These are phyloP conservation scores for Laupala kohalensis DNA, from an alignment of 1,140 invertebrate genomes.

Conservation along the genomic window DNA sequence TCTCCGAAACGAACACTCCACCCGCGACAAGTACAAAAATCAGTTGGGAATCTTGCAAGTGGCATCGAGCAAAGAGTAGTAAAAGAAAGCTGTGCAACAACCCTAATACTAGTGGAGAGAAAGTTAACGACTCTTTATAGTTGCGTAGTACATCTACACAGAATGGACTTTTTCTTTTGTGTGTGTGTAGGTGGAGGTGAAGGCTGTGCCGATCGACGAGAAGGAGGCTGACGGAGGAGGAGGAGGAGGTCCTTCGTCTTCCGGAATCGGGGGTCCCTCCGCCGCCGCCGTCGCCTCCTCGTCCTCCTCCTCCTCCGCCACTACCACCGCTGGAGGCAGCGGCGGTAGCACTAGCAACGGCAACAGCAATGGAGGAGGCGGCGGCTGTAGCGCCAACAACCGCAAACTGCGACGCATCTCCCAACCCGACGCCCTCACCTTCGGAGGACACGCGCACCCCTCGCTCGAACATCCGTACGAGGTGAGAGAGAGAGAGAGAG, in stretches of 20 bases:
- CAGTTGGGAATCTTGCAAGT: too few species aligned
- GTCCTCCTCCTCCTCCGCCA: constrained; percentile 56
- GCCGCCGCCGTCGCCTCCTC: constrained; percentile 50
- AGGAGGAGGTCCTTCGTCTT: constrained; percentile 33
- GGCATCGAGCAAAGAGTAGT: too few species aligned
- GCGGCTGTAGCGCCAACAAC: constrained; percentile 32
- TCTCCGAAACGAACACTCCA: too few species aligned
- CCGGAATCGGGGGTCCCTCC: constrained; percentile 37
- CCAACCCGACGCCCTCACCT: constrained; percentile 51
- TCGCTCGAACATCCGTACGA: constrained; percentile 70
- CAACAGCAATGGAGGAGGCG: too few species aligned
- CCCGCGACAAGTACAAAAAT: too few species aligned
- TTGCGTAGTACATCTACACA: too few species aligned
- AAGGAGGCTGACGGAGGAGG: constrained; percentile 38
- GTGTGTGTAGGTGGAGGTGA: constrained; percentile 46
- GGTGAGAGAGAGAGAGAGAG: too few species aligned
- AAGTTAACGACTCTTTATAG: too few species aligned
- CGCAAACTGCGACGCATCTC: constrained; percentile 42
- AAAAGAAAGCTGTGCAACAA: too few species aligned
- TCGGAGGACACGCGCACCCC: constrained; percentile 55
- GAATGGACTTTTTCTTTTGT: background rate
- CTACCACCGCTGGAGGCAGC: too few species aligned
- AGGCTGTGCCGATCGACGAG: constrained; percentile 56
- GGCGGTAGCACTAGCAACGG: too few species aligned
- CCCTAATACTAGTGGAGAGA: too few species aligned